Percentiles rank a stretch among this genome's conserved stretches.
Evolutionary conservation across 2,113 vertebrate species (phyloP).

Genomic region (Etheostoma spectabile): DNA sequence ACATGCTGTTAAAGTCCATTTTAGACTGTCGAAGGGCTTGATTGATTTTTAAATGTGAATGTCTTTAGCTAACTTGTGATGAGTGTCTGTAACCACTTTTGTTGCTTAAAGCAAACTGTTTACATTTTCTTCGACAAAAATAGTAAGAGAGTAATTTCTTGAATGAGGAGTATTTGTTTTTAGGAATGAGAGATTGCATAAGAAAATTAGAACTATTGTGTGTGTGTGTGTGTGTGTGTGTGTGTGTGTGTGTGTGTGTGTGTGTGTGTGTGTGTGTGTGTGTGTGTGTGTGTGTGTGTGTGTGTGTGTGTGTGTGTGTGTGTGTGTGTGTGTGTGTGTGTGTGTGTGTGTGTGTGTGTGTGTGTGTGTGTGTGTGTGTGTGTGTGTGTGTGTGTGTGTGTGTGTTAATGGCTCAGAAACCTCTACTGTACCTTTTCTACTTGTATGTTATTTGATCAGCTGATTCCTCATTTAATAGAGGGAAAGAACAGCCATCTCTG

Average conservation of each 20-base stretch:
- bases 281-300: neutral
- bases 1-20: conserved; percentile 29
- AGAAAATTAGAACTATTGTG: conserved; percentile 25
- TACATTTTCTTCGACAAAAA: conserved; percentile 61
- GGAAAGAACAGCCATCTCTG: conserved; percentile 31
- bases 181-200: conserved; percentile 11
- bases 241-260: no score
- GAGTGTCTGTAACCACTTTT: conserved; percentile 71
- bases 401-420: conserved; percentile 5
- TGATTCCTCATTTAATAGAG: conserved; percentile 30
- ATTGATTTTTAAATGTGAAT: conserved; percentile 73
- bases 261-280: no score
- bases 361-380: no score
- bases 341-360: no score
- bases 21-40: conserved; percentile 26
- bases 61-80: conserved; percentile 52
- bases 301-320: neutral
- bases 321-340: no score
- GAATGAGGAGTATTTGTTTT: conserved; percentile 38
- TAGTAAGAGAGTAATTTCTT: conserved; percentile 11
- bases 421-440: conserved; percentile 55
- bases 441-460: conserved; percentile 34
- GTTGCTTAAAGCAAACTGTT: conserved; percentile 65
- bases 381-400: neutral
- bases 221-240: neutral